These are phyloP conservation scores for Procapra przewalskii DNA, from an alignment of 2,113 vertebrate species.

Conservation along the genomic window DNA sequence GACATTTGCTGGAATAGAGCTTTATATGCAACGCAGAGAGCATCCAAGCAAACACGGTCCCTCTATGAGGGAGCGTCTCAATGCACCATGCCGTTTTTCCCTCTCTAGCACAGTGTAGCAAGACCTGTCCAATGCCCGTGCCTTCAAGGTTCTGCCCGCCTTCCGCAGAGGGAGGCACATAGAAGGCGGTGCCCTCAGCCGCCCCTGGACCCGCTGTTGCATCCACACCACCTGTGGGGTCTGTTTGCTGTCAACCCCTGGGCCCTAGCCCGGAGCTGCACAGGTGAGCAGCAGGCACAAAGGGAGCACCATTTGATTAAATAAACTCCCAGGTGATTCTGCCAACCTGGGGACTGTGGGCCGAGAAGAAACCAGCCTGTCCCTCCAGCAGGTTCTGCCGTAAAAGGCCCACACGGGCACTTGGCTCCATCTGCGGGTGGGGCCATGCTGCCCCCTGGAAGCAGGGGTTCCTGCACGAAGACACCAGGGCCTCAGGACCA, in stretches of 20 bases:
- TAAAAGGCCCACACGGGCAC: accelerated
- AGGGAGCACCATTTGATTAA: too few relatives aligned
- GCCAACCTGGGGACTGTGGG: background rate
- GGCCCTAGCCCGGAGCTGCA: background rate
- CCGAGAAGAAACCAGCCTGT: background rate
- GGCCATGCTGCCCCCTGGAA: accelerated
- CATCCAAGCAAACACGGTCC: accelerated
- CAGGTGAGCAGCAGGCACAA: background rate
- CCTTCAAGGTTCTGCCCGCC: background rate
- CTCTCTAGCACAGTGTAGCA: accelerated
- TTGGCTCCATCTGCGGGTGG: accelerated
- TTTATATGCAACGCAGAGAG: accelerated
- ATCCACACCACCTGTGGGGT: background rate
- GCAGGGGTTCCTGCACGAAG: background rate
- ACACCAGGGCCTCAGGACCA: background rate
- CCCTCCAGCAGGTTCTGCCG: background rate
- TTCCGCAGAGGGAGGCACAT: accelerated
- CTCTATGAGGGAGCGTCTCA: too few relatives aligned
- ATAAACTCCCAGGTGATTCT: background rate
- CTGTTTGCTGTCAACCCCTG: too few relatives aligned
- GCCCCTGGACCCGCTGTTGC: background rate
- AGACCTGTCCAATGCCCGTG: accelerated
- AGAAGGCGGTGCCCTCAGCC: background rate
- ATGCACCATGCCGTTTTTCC: accelerated
- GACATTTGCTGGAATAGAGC: background rate